Base-by-base conservation (phyloP, 2,888 invertebrate species). In the Lasius platythorax region DNA sequence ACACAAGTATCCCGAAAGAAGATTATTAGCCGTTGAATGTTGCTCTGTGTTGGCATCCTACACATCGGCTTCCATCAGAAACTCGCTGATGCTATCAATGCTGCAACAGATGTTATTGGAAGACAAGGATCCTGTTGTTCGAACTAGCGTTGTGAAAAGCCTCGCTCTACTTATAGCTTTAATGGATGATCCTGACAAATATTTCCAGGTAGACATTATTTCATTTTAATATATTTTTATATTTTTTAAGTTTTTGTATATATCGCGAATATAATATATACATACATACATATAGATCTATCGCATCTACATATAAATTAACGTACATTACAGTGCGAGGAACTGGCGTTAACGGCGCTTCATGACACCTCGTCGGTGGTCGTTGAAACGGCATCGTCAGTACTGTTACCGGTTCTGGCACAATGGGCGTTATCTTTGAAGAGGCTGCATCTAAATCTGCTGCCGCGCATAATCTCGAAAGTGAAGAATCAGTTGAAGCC, bases 61-160 rank as follows among this genome's bases (percentile, higher is more conserved):
- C 91, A 96, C 97, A 58, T 96, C 97, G 95, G 95, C 95, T 91
- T 96, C 96, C 61, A 96, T 97, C 61, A 95, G 97, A 56, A 96
- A 97, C 91, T 97, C 97, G 0, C 94, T 97, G 50, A 96, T 97
- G 93, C 95, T 97, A 67, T 97, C 97, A 15, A 97, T 97, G 96
- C 94, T 97, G 56, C 97, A 97, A 91, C 97, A 97, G 95, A 96
- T 97, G 96, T 93, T 97, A 81, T 93, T 95, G 46, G 97, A 97
- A 88, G 97, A 97, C 91, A 96, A 96, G 88, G 96, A 96, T 88
- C 96, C 96, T 37, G 92, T 94, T 70, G 97, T 97, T 2, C 94
- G 97, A 86, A 96, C 96, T 85, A 96, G 96, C n/a, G 96, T 96
- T 9, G 95, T 97, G 5, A 95, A 95, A 89, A 97, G 96, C 91